Conservation (phyloP, 2,888 invertebrate species). For the Erebia aethiops region DNA sequence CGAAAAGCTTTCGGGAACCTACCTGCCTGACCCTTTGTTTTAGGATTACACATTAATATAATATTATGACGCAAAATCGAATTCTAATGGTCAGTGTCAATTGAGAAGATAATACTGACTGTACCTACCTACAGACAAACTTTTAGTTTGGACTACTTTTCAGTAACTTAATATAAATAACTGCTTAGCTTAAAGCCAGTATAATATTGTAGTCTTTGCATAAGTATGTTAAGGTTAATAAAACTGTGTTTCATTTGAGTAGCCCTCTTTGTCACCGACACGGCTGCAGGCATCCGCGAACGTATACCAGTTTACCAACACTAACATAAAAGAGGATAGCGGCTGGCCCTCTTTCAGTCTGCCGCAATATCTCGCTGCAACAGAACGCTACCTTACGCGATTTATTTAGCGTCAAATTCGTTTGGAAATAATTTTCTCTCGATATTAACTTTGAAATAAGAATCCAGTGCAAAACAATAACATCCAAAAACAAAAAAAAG, state of each 20-base stretch:
- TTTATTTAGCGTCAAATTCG: conserved; percentile 1
- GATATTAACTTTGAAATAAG: conserved; percentile 3
- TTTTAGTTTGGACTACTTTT: neutral
- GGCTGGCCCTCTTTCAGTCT: conserved; percentile 70
- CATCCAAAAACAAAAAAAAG: neutral
- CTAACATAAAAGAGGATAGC: conserved; percentile 78
- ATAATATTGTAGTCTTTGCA: too few species aligned
- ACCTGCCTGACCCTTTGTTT: too few species aligned
- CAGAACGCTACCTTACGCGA: conserved; percentile 34
- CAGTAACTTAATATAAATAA: neutral
- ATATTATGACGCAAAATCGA: too few species aligned
- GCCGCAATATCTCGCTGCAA: conserved; percentile 55
- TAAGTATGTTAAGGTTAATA: conserved; percentile 14
- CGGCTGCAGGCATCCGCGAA: conserved; percentile 34
- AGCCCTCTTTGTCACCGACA: conserved; percentile 51
- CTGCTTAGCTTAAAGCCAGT: neutral
- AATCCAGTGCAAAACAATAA: conserved; percentile 1
- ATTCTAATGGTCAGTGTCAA: too few species aligned
- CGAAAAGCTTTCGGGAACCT: too few species aligned
- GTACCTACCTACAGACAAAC: neutral
- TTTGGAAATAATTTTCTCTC: neutral
- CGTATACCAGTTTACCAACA: conserved; percentile 73
- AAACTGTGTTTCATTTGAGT: conserved; percentile 42
- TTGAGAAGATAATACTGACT: too few species aligned
- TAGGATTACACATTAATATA: too few species aligned